Evolutionary conservation across 1,140 invertebrate species (phyloP), one percentile per base, ranked within the genome.

Genomic region (Zaprionus ghesquierei): DNA sequence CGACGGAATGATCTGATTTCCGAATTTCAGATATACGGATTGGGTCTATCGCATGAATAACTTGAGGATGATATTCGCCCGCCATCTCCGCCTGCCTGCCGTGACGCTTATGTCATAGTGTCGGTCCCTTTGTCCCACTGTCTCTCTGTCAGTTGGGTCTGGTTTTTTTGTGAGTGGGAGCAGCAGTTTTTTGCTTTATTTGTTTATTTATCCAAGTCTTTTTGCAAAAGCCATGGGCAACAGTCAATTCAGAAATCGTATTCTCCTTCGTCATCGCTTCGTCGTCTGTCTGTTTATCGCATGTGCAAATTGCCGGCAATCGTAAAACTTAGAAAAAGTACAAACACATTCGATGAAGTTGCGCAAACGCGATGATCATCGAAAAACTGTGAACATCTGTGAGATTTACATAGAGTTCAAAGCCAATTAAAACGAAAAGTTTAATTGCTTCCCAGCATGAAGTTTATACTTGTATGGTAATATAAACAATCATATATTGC

Each of bases 151-250:
- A 18, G 27, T 44, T 31, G 27, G 27, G 49, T 20, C 18, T 69
- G 49, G 0, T 20, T 59, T 60, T n/a, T 49, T 58, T 61, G 54
- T 71, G 68, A 75, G 72, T 78, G 66, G 64, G 18, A 31, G 31
- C 13, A 38, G 53, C 56, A n/a, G 44, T 10, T 68, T 55, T 33
- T 51, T 15, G n/a, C 35, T 20, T 44, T 20, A 10, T 50, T 66
- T 77, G 66, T 77, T 77, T 77, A 70, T 77, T 77, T 77, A 41
- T 18, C 4, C 58, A 65, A 58, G 59, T 61, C 75, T 71, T 69
- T n/a, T 65, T 27, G 71, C 65, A 65, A 75, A 75, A 69, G 54
- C 49, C 46, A 25, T 56, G 68, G 33, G 35, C 59, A 69, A 35
- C 38, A 46, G 53, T 50, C 38, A 44, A 22, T 27, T 56, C 49